Base-by-base conservation (phyloP, 2,888 invertebrate genomes). In the Dione vanillae region DNA sequence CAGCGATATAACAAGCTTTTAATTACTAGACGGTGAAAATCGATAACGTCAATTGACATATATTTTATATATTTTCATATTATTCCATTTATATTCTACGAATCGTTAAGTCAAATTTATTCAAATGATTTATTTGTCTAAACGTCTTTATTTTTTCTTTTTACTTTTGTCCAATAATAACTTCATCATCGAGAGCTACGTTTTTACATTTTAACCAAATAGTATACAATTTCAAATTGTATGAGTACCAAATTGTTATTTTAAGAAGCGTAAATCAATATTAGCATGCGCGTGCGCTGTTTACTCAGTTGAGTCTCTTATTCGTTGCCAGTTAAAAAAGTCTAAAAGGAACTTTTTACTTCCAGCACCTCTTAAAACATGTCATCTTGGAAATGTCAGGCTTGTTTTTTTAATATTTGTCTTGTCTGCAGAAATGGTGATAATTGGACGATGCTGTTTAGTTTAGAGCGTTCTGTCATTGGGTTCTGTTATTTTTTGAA, bases 191-290 rank as follows among this genome's bases (percentile, higher is more conserved):
- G 20, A 43, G 20, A 61, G 20, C 43, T 8, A 43, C 59, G 10
- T 37, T 56, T 35, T 27, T 59, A 59, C 27, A n/a, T 9, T 64
- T 20, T 40, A 19, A 49, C 49, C 40, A 49, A 40, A 49, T 12
- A 64, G 49, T 64, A 64, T 56, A 72, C 69, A 62, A 62, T 72
- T 66, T 66, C 56, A 67, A 64, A 67, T 69, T 58, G 41, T 40
- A 10, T 56, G 51, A 69, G 65, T 37, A 64, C 69, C 49, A 47
- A 61, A 68, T 65, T 66, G 69, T 69, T 71, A 71, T 71, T 72
- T 66, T 68, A 68, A 71, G 72, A 66, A 62, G 71, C 35, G 62
- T 65, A 73, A 73, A 73, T 74, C 70, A 74, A 76, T 73, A 76
- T 71, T 69, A 70, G 58, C 65, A 64, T 69, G 68, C 59, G 73